Base-by-base conservation (phyloP, 2,113 vertebrate genomes). In the Syngnathus floridae region DNA sequence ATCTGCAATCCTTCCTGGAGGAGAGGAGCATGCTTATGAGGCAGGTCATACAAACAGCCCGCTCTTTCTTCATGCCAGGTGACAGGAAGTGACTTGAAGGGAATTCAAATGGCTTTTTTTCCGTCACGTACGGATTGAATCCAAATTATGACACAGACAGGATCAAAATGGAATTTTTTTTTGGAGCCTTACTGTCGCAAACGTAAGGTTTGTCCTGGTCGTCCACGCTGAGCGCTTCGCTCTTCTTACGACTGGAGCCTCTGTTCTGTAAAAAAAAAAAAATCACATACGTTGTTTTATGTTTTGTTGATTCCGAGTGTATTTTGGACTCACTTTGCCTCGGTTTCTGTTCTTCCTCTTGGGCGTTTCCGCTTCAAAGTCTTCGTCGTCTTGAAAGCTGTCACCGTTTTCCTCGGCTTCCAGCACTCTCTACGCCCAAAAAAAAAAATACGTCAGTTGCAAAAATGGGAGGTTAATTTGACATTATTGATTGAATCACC, bases 201-300 rank as follows among this genome's bases (percentile, higher is more conserved):
- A 98, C 94, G 86, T 97, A 99, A 74, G 96, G 96, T 86, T 98
- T 99, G 85, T 99, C 96, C 38, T 95, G 94, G 78, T 99, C 96
- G 26, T 98, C 96, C 31, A 77, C 87, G 73, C 90, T 92, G 67
- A 91, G 88, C 1, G 93, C 88, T 49, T 98, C 95, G 4, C 93
- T 91, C 83, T 92, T 94, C 86, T 93, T 93, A 72, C 95, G 94
- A 69, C 92, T 93, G 46, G 94, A 93, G 67, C 94, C 93, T 75
- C 94, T 92, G 86, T 92, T 93, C 96, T 98, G 88, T n/a, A 51
- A 51, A 8, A 7, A 51, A 31, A 3, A 31, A 31, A 31, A 31
- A 26, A 22, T 31, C 26, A 31, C 26, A 31, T 31, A 31, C 3
- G 26, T 31, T 31, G 2, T 31, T 31, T 31, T 31, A 31, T 31